phyloP scores from a whole-genome alignment of 2,797 vertebrate genomes.

The Menidia menidia region DNA sequence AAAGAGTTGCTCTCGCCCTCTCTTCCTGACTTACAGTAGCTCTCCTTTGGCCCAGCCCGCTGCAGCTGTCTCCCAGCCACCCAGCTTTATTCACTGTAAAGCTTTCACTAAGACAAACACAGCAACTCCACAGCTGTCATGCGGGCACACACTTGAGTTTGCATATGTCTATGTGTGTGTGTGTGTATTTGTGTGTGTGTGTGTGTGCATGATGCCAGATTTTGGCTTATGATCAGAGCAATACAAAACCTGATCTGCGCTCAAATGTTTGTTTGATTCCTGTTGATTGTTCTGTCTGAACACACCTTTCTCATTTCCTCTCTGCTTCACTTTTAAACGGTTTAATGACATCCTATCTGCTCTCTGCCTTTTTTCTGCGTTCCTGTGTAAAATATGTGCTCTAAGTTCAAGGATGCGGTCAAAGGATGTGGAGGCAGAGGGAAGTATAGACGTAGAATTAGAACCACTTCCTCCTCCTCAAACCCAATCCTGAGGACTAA shows the following conservation, averaged over 20 bases:
- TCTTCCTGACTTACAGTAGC: conserved; percentile 63
- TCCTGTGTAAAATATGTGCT: conserved; percentile 55
- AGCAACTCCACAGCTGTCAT: conserved; percentile 52
- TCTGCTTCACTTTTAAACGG: conserved; percentile 25
- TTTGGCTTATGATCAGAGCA: conserved; percentile 72
- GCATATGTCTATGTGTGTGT: conserved; percentile 14
- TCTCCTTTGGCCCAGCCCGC: conserved; percentile 60
- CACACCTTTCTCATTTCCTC: conserved; percentile 40
- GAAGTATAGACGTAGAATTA: conserved; percentile 4
- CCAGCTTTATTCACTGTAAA: conserved; percentile 74
- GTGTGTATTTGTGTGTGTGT: conserved; percentile 19
- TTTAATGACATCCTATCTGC: conserved; percentile 13
- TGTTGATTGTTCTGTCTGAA: conserved; percentile 50
- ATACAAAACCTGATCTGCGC: conserved; percentile 60
- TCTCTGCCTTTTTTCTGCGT: not conserved
- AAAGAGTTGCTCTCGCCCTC: conserved; percentile 45
- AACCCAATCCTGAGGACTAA: conserved; percentile 46
- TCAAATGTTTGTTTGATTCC: conserved; percentile 57
- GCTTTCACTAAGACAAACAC: conserved; percentile 74
- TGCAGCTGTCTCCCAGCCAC: conserved; percentile 73
- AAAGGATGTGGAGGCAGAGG: conserved; percentile 13
- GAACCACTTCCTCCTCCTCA: not conserved
- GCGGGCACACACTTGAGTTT: conserved; percentile 20
- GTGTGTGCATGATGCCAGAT: conserved; percentile 37
- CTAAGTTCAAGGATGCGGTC: conserved; percentile 26